Percentiles rank a stretch among this genome's conserved stretches.
Evolutionary conservation across 2,888 invertebrate genomes (phyloP).

Genomic region (Agapostemon virescens): DNA sequence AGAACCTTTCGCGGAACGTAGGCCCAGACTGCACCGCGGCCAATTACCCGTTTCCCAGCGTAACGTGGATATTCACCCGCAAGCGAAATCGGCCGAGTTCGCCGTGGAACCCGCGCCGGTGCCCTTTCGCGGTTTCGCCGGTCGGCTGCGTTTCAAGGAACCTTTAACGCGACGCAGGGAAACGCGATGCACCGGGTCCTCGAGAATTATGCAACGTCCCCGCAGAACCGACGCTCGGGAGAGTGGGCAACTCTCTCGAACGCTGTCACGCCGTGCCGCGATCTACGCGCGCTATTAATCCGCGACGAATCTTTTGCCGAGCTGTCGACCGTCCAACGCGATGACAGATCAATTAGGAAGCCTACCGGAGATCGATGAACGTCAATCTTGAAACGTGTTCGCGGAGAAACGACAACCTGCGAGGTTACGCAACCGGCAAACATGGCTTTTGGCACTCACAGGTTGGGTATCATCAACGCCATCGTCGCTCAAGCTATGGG

Average conservation of each 20-base stretch:
- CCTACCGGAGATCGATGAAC: constrained; percentile 36
- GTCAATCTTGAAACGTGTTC: constrained; percentile 22
- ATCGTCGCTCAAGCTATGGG: no score
- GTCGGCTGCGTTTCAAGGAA: constrained; percentile 26
- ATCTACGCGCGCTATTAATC: constrained; percentile 53
- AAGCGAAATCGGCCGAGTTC: constrained; percentile 38
- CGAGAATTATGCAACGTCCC: constrained; percentile 1
- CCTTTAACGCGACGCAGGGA: constrained; percentile 54
- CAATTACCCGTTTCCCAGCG: constrained; percentile 64
- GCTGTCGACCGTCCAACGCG: constrained; percentile 42
- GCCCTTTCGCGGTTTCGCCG: constrained; percentile 58
- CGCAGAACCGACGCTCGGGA: neutral
- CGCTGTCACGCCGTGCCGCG: constrained; percentile 38
- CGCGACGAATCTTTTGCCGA: constrained; percentile 23
- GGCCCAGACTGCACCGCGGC: constrained; percentile 14
- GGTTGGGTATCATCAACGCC: neutral
- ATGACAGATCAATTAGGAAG: constrained; percentile 59
- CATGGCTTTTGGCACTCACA: neutral
- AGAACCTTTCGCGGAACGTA: constrained; percentile 28
- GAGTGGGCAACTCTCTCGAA: constrained; percentile 10
- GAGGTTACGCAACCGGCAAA: neutral
- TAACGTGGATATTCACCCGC: constrained; percentile 50
- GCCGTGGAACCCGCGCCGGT: constrained; percentile 23
- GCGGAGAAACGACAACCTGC: neutral
- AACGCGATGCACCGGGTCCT: neutral